Base-by-base conservation (phyloP, 2,113 vertebrate species). In the Stigmatopora nigra region DNA sequence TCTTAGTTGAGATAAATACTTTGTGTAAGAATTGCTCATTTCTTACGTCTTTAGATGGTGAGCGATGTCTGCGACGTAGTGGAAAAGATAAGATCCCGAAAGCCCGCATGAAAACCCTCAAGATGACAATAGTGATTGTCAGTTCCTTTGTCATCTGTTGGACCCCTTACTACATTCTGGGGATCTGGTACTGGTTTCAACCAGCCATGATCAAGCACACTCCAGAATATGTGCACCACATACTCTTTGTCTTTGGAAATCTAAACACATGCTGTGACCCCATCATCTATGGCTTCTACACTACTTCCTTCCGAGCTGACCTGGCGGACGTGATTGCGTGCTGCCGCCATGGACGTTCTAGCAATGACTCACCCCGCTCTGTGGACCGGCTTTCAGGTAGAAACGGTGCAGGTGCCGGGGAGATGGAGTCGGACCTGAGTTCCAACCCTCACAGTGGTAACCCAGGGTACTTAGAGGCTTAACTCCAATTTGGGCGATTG, bases 131-230 rank as follows among this genome's bases (percentile, higher is more conserved):
- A 35, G 88, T 93, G 70, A 94, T 94, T 7, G 92, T 94, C 17
- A 82, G 87, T 61, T 94, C 93, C 5, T 94, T 94, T 25, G 86
- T 93, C 52, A 79, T 94, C 76, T 94, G 93, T 77, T 94, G 93
- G 93, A 93, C 92, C 0, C 93, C 93, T 0, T 93, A 94, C 64
- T 94, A 94, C 76, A 87, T 93, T 38, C 75, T 94, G 71, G 93
- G 92, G 17, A 87, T 94, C 84, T 94, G 93, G 93, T 94, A 94
- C 83, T 94, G 93, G 93, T 94, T 94, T 80, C 92, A 93, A 63
- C 93, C 91, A 0, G 67, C 84, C 74, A 92, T 93, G 78, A 89
- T 94, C 76, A 77, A 87, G 64, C 81, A 83, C 65, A 93, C 88
- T 22, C 92, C 93, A 0, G 92, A 93, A 65, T 93, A 93, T 0